Percentiles rank a stretch among this genome's conserved stretches.
These are phyloP conservation scores for Minunthozetes semirufus DNA, from an alignment of 2,888 invertebrate genomes.

Conservation along the genomic window DNA sequence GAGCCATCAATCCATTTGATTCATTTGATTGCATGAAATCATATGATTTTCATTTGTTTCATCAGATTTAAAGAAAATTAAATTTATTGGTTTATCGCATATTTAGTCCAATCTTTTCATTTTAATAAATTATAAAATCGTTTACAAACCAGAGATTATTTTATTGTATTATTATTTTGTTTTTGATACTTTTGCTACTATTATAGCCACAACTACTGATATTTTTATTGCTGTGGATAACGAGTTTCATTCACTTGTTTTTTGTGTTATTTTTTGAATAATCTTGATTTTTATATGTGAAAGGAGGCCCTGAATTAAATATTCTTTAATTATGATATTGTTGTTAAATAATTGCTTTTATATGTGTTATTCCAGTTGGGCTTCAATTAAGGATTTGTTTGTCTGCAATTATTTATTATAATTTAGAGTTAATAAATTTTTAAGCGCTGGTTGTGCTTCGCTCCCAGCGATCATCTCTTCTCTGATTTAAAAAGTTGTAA, in stretches of 20 bases:
- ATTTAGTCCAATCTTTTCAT: too few relatives aligned
- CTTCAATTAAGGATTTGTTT: background rate
- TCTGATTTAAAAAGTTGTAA: background rate
- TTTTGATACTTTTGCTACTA: too few relatives aligned
- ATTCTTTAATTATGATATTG: conserved; percentile 17
- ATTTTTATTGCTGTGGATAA: too few relatives aligned
- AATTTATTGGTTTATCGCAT: too few relatives aligned
- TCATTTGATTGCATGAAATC: too few relatives aligned
- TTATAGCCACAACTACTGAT: too few relatives aligned
- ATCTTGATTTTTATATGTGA: background rate
- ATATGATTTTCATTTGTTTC: too few relatives aligned
- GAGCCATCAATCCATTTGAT: too few relatives aligned
- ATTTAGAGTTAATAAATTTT: conserved; percentile 25
- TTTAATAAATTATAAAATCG: too few relatives aligned
- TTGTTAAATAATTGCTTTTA: conserved; percentile 1
- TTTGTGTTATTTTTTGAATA: background rate
- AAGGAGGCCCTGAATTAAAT: background rate
- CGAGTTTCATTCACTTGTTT: background rate
- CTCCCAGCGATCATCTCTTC: conserved; percentile 19
- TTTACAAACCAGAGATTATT: too few relatives aligned
- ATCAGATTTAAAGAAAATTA: too few relatives aligned
- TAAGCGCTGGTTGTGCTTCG: background rate
- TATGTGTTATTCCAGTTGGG: background rate
- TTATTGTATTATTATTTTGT: too few relatives aligned
- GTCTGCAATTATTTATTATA: conserved; percentile 17